These are phyloP conservation scores for Tetragnatha montana DNA, from an alignment of 2,888 invertebrate genomes.

Conservation along the genomic window DNA sequence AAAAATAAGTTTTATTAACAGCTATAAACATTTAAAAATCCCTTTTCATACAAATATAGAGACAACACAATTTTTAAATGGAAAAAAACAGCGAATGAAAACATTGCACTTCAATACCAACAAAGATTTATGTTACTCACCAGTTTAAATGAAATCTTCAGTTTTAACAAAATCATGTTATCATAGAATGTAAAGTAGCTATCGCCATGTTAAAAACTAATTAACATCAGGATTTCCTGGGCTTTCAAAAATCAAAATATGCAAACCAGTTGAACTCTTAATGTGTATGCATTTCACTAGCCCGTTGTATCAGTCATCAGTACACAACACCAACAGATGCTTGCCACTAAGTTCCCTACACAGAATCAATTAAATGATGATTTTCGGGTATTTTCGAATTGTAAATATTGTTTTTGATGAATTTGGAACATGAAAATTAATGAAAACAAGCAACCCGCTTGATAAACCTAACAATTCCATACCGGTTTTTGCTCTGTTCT, in stretches of 20 bases:
- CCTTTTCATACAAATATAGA: too few species aligned
- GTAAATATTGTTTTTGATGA: neutral
- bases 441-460: neutral
- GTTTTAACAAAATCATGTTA: too few species aligned
- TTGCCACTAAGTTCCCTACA: too few species aligned
- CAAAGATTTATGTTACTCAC: too few species aligned
- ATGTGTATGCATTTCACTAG: neutral
- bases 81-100: too few species aligned
- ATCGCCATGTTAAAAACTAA: neutral
- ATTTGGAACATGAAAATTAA: neutral
- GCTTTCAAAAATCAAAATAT: neutral
- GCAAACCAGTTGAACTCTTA: neutral
- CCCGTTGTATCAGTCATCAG: neutral
- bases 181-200: neutral
- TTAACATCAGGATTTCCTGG: neutral
- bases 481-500: neutral
- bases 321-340: too few species aligned
- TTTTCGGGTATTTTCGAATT: neutral
- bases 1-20: too few species aligned
- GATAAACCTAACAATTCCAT: neutral
- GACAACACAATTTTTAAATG: too few species aligned
- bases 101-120: too few species aligned
- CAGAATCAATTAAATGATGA: too few species aligned
- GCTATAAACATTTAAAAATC: too few species aligned
- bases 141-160: too few species aligned